A percentile compares a stretch with the other conserved stretches of the same genome.
Conservation (phyloP, 2,888 invertebrate genomes). For the Noctua pronuba region DNA sequence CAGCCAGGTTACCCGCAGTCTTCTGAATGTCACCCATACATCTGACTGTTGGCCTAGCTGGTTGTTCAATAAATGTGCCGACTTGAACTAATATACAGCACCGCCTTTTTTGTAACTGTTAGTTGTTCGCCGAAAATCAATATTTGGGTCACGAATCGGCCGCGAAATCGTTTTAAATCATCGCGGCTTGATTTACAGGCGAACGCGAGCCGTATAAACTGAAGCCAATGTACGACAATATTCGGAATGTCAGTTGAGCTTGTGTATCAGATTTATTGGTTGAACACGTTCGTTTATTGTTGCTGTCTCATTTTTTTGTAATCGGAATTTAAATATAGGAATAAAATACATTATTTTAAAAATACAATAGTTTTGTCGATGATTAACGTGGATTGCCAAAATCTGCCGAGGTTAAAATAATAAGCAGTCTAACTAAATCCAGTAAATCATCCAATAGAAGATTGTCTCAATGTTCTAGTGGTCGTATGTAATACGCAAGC, state of each 20-base stretch:
- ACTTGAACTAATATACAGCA: background rate
- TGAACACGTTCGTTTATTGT: background rate
- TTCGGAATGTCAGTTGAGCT: background rate
- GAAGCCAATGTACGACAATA: slow-evolving; percentile 10
- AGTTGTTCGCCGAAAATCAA: slow-evolving; percentile 65
- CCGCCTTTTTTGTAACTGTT: slow-evolving; percentile 42
- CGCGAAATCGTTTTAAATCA: slow-evolving; percentile 60
- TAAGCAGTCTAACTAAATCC: background rate
- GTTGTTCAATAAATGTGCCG: background rate
- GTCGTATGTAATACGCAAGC: background rate
- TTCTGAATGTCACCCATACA: no score
- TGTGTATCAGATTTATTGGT: slow-evolving; percentile 13
- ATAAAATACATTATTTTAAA: background rate
- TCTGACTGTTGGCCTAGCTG: background rate
- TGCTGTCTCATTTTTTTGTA: background rate
- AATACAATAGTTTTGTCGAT: background rate
- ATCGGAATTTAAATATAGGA: background rate
- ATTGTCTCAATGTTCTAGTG: background rate
- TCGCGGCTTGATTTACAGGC: slow-evolving; percentile 37
- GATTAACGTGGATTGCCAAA: background rate
- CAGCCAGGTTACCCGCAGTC: background rate
- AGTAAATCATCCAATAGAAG: background rate
- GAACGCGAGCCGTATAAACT: slow-evolving; percentile 22
- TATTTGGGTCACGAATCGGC: slow-evolving; percentile 69
- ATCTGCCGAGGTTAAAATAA: background rate